Evolutionary conservation across 2,113 vertebrate species (phyloP).

Genomic region (Perccottus glenii): DNA sequence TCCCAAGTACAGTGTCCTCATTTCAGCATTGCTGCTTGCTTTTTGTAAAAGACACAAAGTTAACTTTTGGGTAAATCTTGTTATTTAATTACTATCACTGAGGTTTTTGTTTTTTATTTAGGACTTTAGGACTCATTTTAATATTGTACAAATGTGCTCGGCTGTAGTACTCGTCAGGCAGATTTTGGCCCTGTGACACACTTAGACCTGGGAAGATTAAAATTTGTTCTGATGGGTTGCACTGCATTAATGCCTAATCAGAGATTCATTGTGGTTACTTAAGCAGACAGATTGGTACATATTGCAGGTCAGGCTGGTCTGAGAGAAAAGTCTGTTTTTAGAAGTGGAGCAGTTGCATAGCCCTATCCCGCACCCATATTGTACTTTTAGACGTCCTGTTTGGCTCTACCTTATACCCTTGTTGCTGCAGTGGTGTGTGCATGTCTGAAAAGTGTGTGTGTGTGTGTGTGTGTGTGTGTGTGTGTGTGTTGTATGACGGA

Average conservation of each 20-base stretch:
- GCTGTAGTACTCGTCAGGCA: conserved; percentile 45
- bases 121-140: conserved; percentile 45
- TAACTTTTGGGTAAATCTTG: conserved; percentile 34
- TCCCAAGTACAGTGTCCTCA: conserved; percentile 25
- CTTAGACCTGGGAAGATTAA: conserved; percentile 36
- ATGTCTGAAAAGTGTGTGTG: conserved; percentile 9
- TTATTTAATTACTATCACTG: conserved; percentile 75
- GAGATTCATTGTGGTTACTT: conserved; percentile 74
- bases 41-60: conserved; percentile 54
- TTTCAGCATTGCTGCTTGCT: conserved; percentile 65
- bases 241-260: conserved; percentile 74
- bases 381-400: conserved; percentile 36
- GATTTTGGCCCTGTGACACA: conserved; percentile 56
- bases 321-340: conserved; percentile 48
- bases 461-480: conserved; percentile 14
- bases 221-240: conserved; percentile 58
- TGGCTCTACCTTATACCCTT: conserved; percentile 37
- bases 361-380: conserved; percentile 57
- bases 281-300: conserved; percentile 41
- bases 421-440: conserved; percentile 15
- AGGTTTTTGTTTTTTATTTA: conserved; percentile 42
- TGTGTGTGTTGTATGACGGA: conserved; percentile 21
- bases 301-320: conserved; percentile 47
- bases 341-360: conserved; percentile 61
- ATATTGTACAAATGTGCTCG: conserved; percentile 49